Conservation (phyloP, 2,113 vertebrate species). For the Gambusia affinis region DNA sequence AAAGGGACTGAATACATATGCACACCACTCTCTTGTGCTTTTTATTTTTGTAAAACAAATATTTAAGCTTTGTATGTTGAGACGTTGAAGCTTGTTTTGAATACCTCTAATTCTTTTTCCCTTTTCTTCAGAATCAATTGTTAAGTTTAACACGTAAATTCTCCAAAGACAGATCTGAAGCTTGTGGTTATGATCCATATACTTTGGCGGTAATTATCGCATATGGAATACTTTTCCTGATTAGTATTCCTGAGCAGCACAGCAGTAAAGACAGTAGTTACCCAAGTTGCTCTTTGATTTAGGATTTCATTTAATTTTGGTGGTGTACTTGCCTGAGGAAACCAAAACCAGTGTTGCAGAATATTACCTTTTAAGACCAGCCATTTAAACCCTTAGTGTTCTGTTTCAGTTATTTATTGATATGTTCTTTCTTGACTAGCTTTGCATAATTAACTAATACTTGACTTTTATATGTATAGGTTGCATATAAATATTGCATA, state of each 20-base stretch:
- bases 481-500: background rate
- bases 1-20: background rate
- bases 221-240: background rate
- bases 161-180: too few relatives aligned
- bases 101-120: too few relatives aligned
- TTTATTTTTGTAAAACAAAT: too few relatives aligned
- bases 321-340: background rate
- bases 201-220: background rate
- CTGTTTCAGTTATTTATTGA: background rate
- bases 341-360: background rate
- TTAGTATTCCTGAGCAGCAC: too few relatives aligned
- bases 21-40: background rate
- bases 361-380: background rate
- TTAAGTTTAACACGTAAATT: too few relatives aligned
- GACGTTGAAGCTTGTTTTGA: too few relatives aligned
- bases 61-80: too few relatives aligned
- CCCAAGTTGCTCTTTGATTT: background rate
- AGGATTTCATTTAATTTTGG: background rate
- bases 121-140: too few relatives aligned
- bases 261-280: background rate
- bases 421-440: background rate
- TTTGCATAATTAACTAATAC: constrained; percentile 8
- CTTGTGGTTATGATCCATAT: too few relatives aligned
- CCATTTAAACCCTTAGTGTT: background rate
- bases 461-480: background rate